Evolutionary conservation across 2,888 invertebrate genomes (phyloP).

Genomic region (Hyalella azteca): DNA sequence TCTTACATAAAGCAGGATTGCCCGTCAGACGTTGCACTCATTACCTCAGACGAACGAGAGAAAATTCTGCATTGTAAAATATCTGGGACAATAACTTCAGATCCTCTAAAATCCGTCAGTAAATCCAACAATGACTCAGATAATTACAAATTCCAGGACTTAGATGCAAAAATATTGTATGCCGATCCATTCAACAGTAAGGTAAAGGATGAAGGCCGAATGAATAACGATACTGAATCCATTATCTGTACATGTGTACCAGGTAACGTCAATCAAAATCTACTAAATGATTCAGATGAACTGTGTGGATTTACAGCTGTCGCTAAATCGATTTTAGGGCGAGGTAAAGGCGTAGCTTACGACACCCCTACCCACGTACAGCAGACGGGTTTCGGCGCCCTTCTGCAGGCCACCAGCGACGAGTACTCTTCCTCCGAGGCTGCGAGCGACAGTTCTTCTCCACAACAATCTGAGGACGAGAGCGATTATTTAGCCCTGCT

Average conservation of each 20-base stretch:
- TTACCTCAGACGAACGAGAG: background rate
- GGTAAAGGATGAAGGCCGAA: background rate
- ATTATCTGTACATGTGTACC: too few species aligned
- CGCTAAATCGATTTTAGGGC: too few species aligned
- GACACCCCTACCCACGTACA: too few species aligned
- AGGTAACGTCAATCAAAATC: too few species aligned
- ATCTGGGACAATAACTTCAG: background rate
- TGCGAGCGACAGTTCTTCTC: background rate
- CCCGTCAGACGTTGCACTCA: background rate
- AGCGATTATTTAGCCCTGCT: background rate
- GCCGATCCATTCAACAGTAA: background rate
- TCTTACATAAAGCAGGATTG: background rate
- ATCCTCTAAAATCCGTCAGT: background rate
- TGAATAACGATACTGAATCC: background rate
- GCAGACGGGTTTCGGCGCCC: background rate
- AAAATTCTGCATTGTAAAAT: background rate
- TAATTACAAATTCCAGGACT: too few species aligned
- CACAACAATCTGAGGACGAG: background rate
- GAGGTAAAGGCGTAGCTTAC: too few species aligned
- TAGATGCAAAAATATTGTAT: too few species aligned
- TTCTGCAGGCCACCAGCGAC: background rate
- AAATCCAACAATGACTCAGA: too few species aligned
- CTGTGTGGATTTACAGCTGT: too few species aligned
- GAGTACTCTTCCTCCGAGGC: conserved; percentile 12
- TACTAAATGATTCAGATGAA: too few species aligned